Evolutionary conservation across 2,888 invertebrate species (phyloP).

Genomic region (Eupithecia abbreviata): DNA sequence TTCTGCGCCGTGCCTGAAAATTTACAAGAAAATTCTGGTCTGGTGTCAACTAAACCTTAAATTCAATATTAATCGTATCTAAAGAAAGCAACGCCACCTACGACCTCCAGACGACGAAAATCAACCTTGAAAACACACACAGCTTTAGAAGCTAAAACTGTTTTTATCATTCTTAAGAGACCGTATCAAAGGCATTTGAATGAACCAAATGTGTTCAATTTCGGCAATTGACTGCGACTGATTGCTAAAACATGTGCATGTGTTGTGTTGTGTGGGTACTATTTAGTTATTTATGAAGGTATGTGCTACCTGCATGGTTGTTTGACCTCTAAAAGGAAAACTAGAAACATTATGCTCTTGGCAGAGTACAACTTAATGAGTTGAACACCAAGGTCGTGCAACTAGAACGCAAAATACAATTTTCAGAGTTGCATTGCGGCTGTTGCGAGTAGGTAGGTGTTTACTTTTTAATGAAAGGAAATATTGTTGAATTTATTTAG

Average conservation of each 20-base stretch:
- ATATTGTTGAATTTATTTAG: background rate
- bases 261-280: background rate
- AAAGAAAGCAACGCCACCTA: background rate
- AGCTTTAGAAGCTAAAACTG: background rate
- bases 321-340: constrained; percentile 3
- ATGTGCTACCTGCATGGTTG: background rate
- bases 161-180: background rate
- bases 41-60: background rate
- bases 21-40: too few relatives aligned
- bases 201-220: background rate
- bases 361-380: constrained; percentile 1
- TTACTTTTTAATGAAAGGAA: background rate
- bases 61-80: background rate
- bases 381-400: constrained; percentile 8
- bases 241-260: background rate
- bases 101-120: background rate
- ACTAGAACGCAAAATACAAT: background rate
- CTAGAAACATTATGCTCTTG: background rate
- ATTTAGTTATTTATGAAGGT: background rate
- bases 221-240: background rate
- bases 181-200: background rate
- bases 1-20: background rate
- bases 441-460: background rate
- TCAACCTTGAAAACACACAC: background rate
- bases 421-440: background rate